Conservation (phyloP, 2,888 invertebrate species). For the Ennomos erosarius region DNA sequence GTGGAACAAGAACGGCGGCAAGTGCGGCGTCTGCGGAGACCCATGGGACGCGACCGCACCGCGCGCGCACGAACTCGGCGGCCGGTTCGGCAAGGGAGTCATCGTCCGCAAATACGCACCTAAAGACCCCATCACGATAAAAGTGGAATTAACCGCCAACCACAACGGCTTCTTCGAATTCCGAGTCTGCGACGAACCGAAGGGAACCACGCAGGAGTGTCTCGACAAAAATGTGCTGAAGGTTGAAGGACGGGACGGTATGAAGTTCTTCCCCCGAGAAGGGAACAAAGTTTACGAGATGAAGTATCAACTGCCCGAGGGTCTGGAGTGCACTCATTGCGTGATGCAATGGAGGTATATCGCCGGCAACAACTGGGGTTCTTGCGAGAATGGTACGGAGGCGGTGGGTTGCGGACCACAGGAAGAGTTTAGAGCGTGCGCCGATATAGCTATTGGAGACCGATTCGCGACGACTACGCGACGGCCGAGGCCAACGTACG, state of each 20-base stretch:
- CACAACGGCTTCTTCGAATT: slow-evolving; percentile 96
- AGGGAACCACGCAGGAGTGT: slow-evolving; percentile 90
- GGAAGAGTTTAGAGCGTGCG: slow-evolving; percentile 94
- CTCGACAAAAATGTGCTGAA: slow-evolving; percentile 89
- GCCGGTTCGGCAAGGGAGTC: slow-evolving; percentile 92
- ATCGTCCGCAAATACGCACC: slow-evolving; percentile 92
- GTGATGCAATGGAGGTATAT: slow-evolving; percentile 95
- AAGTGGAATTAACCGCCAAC: slow-evolving; percentile 94
- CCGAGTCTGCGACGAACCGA: slow-evolving; percentile 90
- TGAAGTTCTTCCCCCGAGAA: slow-evolving; percentile 90
- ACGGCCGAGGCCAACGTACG: slow-evolving; percentile 75
- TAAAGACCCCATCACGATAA: slow-evolving; percentile 88
- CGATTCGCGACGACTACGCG: slow-evolving; percentile 73
- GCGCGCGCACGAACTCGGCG: slow-evolving; percentile 92
- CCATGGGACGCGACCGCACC: slow-evolving; percentile 90
- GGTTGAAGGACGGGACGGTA: slow-evolving; percentile 78
- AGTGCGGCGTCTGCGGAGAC: slow-evolving; percentile 95
- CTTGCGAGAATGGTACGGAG: slow-evolving; percentile 89
- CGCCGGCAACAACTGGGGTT: slow-evolving; percentile 94
- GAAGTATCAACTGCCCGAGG: slow-evolving; percentile 86
- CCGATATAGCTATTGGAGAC: slow-evolving; percentile 91
- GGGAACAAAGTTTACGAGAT: slow-evolving; percentile 93
- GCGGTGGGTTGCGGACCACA: slow-evolving; percentile 95
- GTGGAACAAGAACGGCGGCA: slow-evolving; percentile 92
- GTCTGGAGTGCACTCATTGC: slow-evolving; percentile 91